Evolutionary conservation across 2,888 invertebrate genomes (phyloP), one percentile per base, ranked within the genome.

Genomic region (Abrostola tripartita): DNA sequence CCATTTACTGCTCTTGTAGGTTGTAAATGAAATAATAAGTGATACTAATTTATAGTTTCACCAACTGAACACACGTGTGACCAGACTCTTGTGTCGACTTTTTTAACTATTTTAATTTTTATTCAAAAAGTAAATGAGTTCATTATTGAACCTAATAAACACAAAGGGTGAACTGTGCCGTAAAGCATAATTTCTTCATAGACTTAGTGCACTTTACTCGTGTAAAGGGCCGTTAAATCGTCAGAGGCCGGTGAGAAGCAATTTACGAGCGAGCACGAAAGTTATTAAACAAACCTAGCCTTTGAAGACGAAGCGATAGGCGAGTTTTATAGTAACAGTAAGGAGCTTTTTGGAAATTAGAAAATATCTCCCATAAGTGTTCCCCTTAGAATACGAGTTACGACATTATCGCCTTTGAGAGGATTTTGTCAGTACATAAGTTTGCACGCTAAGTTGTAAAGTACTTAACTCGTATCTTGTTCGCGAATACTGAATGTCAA

Each of bases 191-290:
- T 85, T 85, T 85, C 79, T 86, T 81, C 81, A 82, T 83, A 79
- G 80, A 76, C 79, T 79, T 77, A 76, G 80, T 82, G 78, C 81
- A 85, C 80, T 83, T 82, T 77, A 83, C 81, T 79, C 76, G 79
- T 75, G 83, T 81, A 82, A 85, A 85, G 82, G 82, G 83, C 81
- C 84, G 85, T 89, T 85, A 88, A 89, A 89, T 86, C 83, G 85
- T 83, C 85, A 77, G 80, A 65, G 83, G 80, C 78, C 82, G 83
- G 84, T 85, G 86, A 86, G 87, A 88, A 85, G 83, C 84, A 84
- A 87, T 89, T 90, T 88, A 91, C 87, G 86, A 90, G 82, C 86
- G 81, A 75, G 76, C 82, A 82, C 87, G 86, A 88, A 85, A 86
- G 83, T 86, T 86, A 86, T 87, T 87, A 86, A 86, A 87, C 86